Conservation (phyloP, 2,888 invertebrate species). For the Andrena hattorfiana region DNA sequence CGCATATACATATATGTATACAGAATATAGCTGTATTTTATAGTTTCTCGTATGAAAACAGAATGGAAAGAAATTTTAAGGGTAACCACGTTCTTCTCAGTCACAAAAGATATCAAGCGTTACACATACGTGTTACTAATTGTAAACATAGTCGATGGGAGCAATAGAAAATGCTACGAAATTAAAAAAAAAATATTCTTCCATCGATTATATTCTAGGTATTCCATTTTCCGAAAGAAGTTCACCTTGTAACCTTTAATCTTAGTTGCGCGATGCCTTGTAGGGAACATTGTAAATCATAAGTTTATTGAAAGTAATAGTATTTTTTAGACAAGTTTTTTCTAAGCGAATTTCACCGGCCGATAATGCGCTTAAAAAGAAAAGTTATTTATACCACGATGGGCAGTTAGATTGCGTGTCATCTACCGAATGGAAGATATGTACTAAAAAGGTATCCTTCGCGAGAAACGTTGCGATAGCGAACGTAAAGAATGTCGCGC, state of each 20-base stretch:
- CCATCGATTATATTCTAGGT: constrained; percentile 9
- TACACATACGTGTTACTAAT: constrained; percentile 10
- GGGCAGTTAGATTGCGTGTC: constrained; percentile 10
- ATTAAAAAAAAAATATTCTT: background rate
- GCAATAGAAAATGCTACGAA: background rate
- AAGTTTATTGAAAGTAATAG: constrained; percentile 73
- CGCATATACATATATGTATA: constrained; percentile 24
- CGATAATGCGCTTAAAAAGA: constrained; percentile 71
- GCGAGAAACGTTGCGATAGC: constrained; percentile 15
- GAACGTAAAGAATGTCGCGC: constrained; percentile 45
- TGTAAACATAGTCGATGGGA: background rate
- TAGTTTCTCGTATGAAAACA: constrained; percentile 4
- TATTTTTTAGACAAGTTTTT: constrained; percentile 78
- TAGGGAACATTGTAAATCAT: constrained; percentile 58
- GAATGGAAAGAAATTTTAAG: background rate
- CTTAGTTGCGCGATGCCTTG: constrained; percentile 66
- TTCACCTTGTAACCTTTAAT: constrained; percentile 54
- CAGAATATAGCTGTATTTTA: constrained; percentile 2
- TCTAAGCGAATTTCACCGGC: constrained; percentile 73
- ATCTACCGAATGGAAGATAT: background rate
- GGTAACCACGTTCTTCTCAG: constrained; percentile 14
- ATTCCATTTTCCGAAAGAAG: constrained; percentile 25
- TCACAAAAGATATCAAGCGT: background rate
- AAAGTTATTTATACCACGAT: constrained; percentile 73
- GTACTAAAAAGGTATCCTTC: constrained; percentile 41